Evolutionary conservation across 1,140 invertebrate genomes (phyloP), one percentile per base, ranked within the genome.

Genomic region (Drosophila kohkoa): DNA sequence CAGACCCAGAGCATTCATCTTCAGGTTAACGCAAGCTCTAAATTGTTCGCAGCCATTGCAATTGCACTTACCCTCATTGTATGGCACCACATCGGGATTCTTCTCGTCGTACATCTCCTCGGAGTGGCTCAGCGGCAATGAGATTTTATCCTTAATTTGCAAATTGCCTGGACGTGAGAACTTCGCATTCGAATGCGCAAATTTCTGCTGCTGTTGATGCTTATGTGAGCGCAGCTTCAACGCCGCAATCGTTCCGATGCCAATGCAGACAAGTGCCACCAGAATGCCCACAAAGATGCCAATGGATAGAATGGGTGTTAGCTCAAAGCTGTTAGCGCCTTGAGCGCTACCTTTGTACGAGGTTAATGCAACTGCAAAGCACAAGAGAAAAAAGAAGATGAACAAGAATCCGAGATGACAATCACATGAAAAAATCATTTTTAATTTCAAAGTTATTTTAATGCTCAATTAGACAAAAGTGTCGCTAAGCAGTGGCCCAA

Each of bases 61-160:
- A 57, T 54, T 52, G 49, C 57, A 92, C 93, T 93, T 94, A 97
- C 97, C 96, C 96, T 97, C 97, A 93, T 96, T 97, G 86, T 96
- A 95, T 5, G 97, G 97, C 66, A 97, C 96, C 54, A 97, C 95
- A 92, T 98, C 96, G 1, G 96, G 96, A 93, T 97, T 97, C 77
- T 96, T 95, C 82, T 97, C 96, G 81, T 97, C 96, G 83, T 95
- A 96, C 72, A 95, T 93, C 89, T 95, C 95, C 76, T 96, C 95
- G 5, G 94, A 95, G 78, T 96, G 95, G 72, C 93, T 93, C 72
- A 94, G 91, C 16, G 95, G 95, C 74, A 95, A 93, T 35, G 94
- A 95, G 43, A 94, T 93, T 92, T 96, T 96, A 85, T 95, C 94
- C 91, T 96, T 96, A 77, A 95, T 92, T 55, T 95, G 93, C 64